Base-by-base conservation (phyloP, 2,797 vertebrate species). In the Sciurus carolinensis region DNA sequence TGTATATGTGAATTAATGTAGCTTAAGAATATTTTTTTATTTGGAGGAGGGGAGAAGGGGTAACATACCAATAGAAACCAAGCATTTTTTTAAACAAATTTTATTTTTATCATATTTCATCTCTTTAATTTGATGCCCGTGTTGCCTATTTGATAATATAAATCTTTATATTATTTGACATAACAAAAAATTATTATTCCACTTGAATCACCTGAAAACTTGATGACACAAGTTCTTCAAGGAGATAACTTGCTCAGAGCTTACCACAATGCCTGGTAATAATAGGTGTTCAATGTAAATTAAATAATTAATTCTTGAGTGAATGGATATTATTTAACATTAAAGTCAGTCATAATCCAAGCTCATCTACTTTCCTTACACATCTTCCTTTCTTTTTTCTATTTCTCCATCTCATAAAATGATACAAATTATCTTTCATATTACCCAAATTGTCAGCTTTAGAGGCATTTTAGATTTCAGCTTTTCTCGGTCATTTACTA, bases 31-130 rank as follows among this genome's bases (percentile, higher is more conserved):
- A 73, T 87, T 54, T 76, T 86, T 81, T 57, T 57, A 90, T 64
- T 80, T 69, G 20, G 59, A 52, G 14, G 10, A 28, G 10, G 33
- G 8, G 5, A 13, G 3, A 54, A 79, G 6, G n/a, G 3, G 57
- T 66, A 17, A 13, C 20, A 67, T 94, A 50, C 62, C 87, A 86
- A 88, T 0, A 87, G 47, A 76, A 2, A 96, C 13, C 24, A 82
- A 72, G 12, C 10, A 77, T 75, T 90, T 82, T 82, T 81, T 54
- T 18, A 69, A 10, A 86, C 2, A 81, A 71, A 72, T 42, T 42
- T 85, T 93, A 62, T 54, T 87, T 90, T 94, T 14, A 64, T 92
- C 88, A 33, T 72, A 42, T 94, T 90, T 96, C 26, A 28, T 82
- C 69, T 91, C 50, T 80, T 79, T 90, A 93, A 81, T 67, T 85